A percentile compares a stretch with the other conserved stretches of the same genome.
Evolutionary conservation across 2,113 vertebrate species (phyloP).

Genomic region (human): DNA sequence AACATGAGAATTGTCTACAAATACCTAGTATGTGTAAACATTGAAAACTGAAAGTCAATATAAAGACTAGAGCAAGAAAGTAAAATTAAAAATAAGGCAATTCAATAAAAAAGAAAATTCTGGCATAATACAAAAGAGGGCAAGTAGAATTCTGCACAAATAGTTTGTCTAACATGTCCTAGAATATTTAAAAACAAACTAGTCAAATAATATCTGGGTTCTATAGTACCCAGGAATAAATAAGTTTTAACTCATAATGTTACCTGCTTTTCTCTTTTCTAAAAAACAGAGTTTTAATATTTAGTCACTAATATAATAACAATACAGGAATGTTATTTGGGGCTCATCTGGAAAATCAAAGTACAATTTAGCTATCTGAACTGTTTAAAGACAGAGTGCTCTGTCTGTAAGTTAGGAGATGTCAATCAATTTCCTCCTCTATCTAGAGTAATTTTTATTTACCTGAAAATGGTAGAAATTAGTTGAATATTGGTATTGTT

Average conservation of each 20-base stretch:
- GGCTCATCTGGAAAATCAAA: constrained; percentile 1
- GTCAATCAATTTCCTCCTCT: not conserved
- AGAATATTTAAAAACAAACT: constrained; percentile 42
- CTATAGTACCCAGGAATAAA: not conserved
- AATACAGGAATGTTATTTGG: not conserved
- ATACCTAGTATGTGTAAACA: constrained; percentile 66
- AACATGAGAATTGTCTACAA: constrained; percentile 73
- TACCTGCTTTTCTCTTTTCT: not conserved
- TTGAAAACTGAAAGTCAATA: constrained; percentile 54
- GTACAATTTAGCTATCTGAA: not conserved
- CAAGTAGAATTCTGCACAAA: constrained; percentile 12
- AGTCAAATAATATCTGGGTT: not conserved
- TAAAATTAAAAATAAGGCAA: constrained; percentile 72
- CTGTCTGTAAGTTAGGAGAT: not conserved
- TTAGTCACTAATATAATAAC: not conserved
- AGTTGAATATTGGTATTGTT: not conserved
- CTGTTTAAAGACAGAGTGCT: not conserved
- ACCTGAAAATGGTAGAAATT: not conserved
- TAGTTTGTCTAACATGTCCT: not conserved
- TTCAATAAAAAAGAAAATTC: constrained; percentile 61
- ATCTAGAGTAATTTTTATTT: not conserved
- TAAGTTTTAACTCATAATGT: not conserved
- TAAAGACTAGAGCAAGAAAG: constrained; percentile 51
- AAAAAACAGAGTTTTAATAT: not conserved
- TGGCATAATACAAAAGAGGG: constrained; percentile 36